Base-by-base conservation (phyloP, 2,888 invertebrate genomes). In the Prosapia bicincta region DNA sequence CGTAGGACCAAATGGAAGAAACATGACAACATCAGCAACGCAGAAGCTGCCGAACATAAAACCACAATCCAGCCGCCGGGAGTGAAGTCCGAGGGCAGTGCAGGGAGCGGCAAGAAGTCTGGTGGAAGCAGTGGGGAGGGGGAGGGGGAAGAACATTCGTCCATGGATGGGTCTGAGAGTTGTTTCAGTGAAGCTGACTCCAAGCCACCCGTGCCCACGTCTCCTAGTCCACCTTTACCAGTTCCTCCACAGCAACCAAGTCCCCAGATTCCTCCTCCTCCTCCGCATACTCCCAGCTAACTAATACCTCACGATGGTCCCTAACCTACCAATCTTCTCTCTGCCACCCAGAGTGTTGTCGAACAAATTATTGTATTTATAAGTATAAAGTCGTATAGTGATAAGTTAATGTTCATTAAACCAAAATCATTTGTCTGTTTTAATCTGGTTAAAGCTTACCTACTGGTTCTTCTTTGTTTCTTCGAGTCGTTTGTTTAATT, bases 11-110 rank as follows among this genome's bases (percentile, higher is more conserved):
- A 92, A 83, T 92, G 92, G 92, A 97, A 97, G 87, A 97, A 97
- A 85, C 96, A 96, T 84, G 97, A 97, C 86, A 96, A 96, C 86
- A 92, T 96, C 74, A 91, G 92, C 78, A 95, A 94, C 84, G 92
- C 95, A 23, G 96, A 96, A 85, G 94, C 93, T 1, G 93, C 95
- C 0, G 96, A 95, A 83, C 90, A 93, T 83, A 94, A 94, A 83
- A 91, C 76, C 25, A 72, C 76, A 13, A 66, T 73, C 15, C 38
- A 43, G 23, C 20, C 69, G 72, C 38, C 71, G 9, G 69, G 54
- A 38, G 54, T 65, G 13, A 74, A 72, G 20, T 71, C 67, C n/a
- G 69, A 68, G 25, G 9, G 30, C 1, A 30, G 30, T 9, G 68
- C 43, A 20, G 38, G 10, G 10, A 71, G 73, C 10, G 65, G 75